Base-by-base conservation (phyloP, 2,888 invertebrate genomes). In the Apamea epomidion region DNA sequence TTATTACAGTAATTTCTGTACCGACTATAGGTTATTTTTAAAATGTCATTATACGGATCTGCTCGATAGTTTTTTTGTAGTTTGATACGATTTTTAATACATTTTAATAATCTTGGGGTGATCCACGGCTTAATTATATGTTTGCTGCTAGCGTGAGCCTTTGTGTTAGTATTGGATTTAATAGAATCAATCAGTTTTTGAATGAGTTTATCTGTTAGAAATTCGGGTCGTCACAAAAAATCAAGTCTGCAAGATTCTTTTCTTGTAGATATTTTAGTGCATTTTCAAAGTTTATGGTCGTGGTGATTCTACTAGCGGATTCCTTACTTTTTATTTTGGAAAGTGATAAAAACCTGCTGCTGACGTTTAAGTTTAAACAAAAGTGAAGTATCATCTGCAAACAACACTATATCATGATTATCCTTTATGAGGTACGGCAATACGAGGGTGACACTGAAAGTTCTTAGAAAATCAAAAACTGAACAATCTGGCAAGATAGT, bases 121-220 rank as follows among this genome's bases (percentile, higher is more conserved):
- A 54, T 54, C n/a, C n/a, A n/a, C n/a, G n/a, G n/a, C n/a, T n/a
- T n/a, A n/a, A n/a, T 60, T 60, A 72, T 72, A 18, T 60, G 72
- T 72, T 72, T 72, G 51, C 42, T 72, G 25, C 29, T 72, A 18
- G n/a, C n/a, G 42, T 60, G 60, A 58, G n/a, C 25, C 10, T 32
- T 37, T 42, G 8, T 60, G 10, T 16, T 72, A 32, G 42, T 72
- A 8, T 72, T 60, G 42, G 60, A 8, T 8, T 32, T 72, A 37
- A 60, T 60, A 72, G 21, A 42, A n/a, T 72, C 72, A 60, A 16
- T 42, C n/a, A 72, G 60, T 72, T 72, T 72, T 42, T n/a, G 42
- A n/a, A 60, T 72, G 71, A 72, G 58, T 58, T 8, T 21, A 0
- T 72, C 71, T 21, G 32, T 58, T 21, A 69, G n/a, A 58, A 10